Conservation (phyloP, 2,797 vertebrate species). For the Botia kubotai region DNA sequence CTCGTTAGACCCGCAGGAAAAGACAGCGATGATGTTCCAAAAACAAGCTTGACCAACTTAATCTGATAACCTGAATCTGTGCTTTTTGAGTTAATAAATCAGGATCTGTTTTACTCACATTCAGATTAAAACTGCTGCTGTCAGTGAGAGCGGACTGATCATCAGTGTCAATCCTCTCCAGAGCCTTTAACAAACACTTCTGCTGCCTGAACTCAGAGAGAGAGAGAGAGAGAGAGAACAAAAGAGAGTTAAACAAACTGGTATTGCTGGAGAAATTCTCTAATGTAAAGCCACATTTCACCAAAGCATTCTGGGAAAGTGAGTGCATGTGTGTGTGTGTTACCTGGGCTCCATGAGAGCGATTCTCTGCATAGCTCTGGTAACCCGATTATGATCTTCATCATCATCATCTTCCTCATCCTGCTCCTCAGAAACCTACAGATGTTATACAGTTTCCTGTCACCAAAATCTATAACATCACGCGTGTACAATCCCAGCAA, state of each 20-base stretch:
- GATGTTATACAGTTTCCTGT: neutral
- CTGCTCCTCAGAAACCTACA: constrained; percentile 44
- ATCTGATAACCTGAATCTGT: no score
- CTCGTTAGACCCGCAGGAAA: no score
- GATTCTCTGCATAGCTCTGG: constrained; percentile 80
- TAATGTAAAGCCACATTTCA: no score
- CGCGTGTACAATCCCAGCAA: no score
- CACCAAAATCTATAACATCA: neutral
- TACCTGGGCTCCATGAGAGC: constrained; percentile 86
- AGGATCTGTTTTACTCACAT: constrained; percentile 36
- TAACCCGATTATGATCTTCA: constrained; percentile 69
- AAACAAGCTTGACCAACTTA: no score
- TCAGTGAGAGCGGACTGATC: constrained; percentile 40
- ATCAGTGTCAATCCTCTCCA: constrained; percentile 76
- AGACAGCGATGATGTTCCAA: no score
- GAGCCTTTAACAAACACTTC: constrained; percentile 81
- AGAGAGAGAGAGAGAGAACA: neutral
- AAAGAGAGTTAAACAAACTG: no score
- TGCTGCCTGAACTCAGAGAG: constrained; percentile 80
- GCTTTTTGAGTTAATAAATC: neutral
- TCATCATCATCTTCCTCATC: constrained; percentile 64
- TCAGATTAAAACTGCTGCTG: neutral
- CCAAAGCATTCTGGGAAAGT: neutral
- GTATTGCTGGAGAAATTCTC: no score
- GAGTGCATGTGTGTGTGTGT: neutral